Evolutionary conservation across 2,113 vertebrate genomes (phyloP).

Genomic region (Corvus hawaiiensis): DNA sequence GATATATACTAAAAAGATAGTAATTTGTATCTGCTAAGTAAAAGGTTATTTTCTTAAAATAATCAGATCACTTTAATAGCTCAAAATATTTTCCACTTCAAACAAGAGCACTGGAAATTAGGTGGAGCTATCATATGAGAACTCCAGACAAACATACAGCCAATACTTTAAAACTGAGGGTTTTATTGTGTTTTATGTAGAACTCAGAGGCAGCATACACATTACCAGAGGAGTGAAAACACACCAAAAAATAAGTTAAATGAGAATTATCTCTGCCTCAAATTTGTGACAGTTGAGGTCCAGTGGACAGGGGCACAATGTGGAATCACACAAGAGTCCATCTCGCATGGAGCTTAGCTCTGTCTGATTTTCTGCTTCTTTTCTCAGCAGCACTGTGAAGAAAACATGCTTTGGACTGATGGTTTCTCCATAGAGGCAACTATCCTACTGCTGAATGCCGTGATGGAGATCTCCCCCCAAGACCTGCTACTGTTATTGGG

Average conservation of each 20-base stretch:
- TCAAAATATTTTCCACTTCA: neutral
- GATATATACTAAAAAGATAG: neutral
- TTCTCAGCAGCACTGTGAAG: neutral
- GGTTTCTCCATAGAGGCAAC: neutral
- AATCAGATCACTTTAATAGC: neutral
- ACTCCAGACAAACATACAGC: neutral
- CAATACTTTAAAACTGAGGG: neutral
- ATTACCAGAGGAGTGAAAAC: neutral
- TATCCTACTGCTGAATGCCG: neutral
- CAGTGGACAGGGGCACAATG: neutral
- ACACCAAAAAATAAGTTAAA: neutral
- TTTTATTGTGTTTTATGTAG: neutral
- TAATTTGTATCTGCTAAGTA: neutral
- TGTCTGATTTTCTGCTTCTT: neutral
- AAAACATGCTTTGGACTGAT: neutral
- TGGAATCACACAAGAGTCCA: neutral
- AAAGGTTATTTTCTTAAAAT: neutral
- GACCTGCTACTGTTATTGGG: neutral
- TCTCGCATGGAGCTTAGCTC: rapidly evolving
- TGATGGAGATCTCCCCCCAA: neutral
- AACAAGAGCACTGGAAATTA: neutral
- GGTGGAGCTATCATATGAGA: neutral
- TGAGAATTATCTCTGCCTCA: neutral
- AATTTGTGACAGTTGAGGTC: neutral
- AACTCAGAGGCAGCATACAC: neutral